Conservation (phyloP, 1,140 invertebrate species). For the Atta cephalotes region DNA sequence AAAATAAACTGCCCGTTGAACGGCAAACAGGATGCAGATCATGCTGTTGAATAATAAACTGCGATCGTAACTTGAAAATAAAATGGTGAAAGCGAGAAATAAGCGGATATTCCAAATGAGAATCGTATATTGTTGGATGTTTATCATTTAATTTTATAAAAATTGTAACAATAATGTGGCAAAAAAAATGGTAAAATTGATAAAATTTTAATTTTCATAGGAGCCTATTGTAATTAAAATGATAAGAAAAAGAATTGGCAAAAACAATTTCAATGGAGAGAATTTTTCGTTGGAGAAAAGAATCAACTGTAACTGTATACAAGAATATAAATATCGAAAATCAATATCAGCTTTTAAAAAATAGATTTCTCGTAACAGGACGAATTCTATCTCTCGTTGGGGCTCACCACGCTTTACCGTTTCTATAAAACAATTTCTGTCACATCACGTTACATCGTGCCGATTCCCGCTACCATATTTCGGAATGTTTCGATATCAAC, state of each 20-base stretch:
- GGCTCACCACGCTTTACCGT: constrained; percentile 6
- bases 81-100: neutral
- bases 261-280: neutral
- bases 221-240: neutral
- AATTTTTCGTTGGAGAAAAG: neutral
- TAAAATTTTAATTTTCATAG: neutral
- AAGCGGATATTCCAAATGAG: neutral
- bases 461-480: constrained; percentile 20
- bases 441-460: constrained; percentile 39
- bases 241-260: neutral
- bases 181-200: neutral
- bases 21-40: constrained; percentile 72
- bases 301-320: neutral
- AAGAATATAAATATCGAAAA: constrained; percentile 33
- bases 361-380: constrained; percentile 29
- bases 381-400: constrained; percentile 17
- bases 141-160: neutral
- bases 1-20: constrained; percentile 62
- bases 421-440: constrained; percentile 53
- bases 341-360: constrained; percentile 39
- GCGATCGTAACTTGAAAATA: constrained; percentile 23
- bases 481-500: constrained; percentile 64
- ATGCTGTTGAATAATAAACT: constrained; percentile 61
- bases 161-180: neutral
- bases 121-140: neutral